phyloP scores from a whole-genome alignment of 1,140 invertebrate genomes.

The Ceratosolen fusciceps region DNA sequence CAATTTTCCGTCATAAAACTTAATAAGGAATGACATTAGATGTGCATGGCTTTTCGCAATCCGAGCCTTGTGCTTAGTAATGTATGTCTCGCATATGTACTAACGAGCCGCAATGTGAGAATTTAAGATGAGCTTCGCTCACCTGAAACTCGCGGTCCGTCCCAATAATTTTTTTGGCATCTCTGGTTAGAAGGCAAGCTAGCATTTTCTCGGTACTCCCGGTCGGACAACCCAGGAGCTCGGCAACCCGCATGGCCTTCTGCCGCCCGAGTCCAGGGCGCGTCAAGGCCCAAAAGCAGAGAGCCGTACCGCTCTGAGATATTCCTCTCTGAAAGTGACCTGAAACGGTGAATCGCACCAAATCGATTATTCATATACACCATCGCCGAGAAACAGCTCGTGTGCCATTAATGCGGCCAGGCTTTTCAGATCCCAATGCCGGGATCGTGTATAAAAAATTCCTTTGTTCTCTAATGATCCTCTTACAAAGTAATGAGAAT shows the following conservation, averaged over 20 bases:
- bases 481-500: too few species aligned
- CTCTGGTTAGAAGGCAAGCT: conserved; percentile 74
- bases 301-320: conserved; percentile 83
- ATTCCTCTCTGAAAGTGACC: conserved; percentile 82
- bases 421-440: too few species aligned
- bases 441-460: too few species aligned
- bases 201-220: conserved; percentile 71
- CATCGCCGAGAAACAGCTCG: too few species aligned
- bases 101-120: neutral
- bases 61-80: too few species aligned
- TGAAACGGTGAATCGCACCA: too few species aligned
- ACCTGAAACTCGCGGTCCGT: conserved; percentile 77
- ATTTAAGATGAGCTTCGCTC: conserved; percentile 35
- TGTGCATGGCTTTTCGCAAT: neutral
- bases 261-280: conserved; percentile 74
- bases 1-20: neutral
- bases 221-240: conserved; percentile 73
- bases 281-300: conserved; percentile 83
- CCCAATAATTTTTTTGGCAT: conserved; percentile 75
- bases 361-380: too few species aligned
- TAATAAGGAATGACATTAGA: neutral
- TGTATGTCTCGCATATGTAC: too few species aligned
- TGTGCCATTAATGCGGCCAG: too few species aligned
- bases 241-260: conserved; percentile 76
- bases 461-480: too few species aligned